Base-by-base conservation (phyloP, 2,888 invertebrate species). In the Rotaria magnacalcarata region DNA sequence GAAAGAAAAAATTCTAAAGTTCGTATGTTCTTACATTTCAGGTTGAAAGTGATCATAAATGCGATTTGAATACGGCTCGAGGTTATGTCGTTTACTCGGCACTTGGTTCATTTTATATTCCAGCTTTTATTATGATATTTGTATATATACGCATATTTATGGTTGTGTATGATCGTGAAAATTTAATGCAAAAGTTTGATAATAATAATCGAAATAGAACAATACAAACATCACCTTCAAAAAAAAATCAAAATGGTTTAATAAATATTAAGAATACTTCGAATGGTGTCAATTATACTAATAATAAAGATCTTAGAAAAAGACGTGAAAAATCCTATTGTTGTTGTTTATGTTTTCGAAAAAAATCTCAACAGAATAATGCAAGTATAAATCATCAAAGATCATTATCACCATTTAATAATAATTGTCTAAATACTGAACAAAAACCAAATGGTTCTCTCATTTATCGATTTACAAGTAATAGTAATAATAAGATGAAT, bases 61-160 rank as follows among this genome's bases (percentile, higher is more conserved):
- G 90, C 85, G 87, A 85, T 1, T 89, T 90, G 47, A 89, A 88
- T 14, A 87, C 86, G 21, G 88, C 89, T 80, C 88, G 88, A 24
- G 89, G 89, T 52, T 90, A 90, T 87, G 88, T 89, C 27, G 87
- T 90, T 27, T 90, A 89, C 85, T 90, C 90, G 4, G 88, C 90
- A 14, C 86, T 88, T 1, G 89, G 90, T 2, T 90, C 90, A 1
- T 90, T 90, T 87, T 90, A 88, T 86, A 88, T 90, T 16, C 90
- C 90, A 0, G 87, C 89, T 27, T 34, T 89, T 2, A 88, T 90
- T 27, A 90, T 90, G 90, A 86, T 90, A 16, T 90, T 89, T 87
- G 89, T 90, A 19, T 90, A 90, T 85, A 88, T 88, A 43, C 87
- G 89, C 21, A 90, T 90, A 27, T 90, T 90, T 85, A 88, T 88